Conservation (phyloP, 37 sponge, comb jelly and placozoan species). For the Agelas oroides region DNA sequence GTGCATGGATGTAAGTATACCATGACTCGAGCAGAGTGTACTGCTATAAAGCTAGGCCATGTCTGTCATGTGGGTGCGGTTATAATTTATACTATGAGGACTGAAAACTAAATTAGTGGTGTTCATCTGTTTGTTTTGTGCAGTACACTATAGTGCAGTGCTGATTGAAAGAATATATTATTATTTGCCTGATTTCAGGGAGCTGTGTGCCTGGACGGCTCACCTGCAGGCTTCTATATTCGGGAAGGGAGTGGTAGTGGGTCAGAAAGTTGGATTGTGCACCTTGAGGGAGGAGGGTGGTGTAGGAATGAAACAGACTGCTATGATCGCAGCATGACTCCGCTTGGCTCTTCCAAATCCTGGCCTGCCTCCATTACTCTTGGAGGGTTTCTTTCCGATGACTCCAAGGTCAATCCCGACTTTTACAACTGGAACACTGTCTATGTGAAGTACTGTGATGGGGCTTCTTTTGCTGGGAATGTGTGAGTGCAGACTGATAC, state of each 20-base stretch:
- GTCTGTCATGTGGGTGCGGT: too few relatives aligned
- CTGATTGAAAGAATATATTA: too few relatives aligned
- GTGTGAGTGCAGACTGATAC: slow-evolving; percentile 44
- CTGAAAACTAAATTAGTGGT: too few relatives aligned
- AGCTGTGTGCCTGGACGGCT: slow-evolving; percentile 89
- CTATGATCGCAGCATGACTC: slow-evolving; percentile 64
- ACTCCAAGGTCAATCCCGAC: slow-evolving; percentile 58
- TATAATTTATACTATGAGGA: too few relatives aligned
- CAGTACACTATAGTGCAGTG: too few relatives aligned
- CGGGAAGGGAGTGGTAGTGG: slow-evolving; percentile 21
- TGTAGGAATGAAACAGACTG: slow-evolving; percentile 60
- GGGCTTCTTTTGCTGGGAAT: slow-evolving; percentile 80
- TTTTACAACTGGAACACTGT: slow-evolving; percentile 78
- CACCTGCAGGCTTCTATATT: slow-evolving; percentile 80
- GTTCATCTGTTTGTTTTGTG: too few relatives aligned
- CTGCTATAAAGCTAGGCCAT: too few relatives aligned
- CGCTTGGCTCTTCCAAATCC: slow-evolving; percentile 74
- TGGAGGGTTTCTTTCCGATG: slow-evolving; percentile 54
- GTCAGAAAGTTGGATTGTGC: slow-evolving; percentile 74
- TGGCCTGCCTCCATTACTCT: slow-evolving; percentile 31
- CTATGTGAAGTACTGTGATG: slow-evolving; percentile 83
- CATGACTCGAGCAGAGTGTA: too few relatives aligned
- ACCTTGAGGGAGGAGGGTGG: slow-evolving; percentile 87
- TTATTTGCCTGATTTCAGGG: slow-evolving; percentile 36
- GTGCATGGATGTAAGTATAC: too few relatives aligned